These are phyloP conservation scores for Thunnus albacares DNA, from an alignment of 2,797 vertebrate species.

Conservation along the genomic window DNA sequence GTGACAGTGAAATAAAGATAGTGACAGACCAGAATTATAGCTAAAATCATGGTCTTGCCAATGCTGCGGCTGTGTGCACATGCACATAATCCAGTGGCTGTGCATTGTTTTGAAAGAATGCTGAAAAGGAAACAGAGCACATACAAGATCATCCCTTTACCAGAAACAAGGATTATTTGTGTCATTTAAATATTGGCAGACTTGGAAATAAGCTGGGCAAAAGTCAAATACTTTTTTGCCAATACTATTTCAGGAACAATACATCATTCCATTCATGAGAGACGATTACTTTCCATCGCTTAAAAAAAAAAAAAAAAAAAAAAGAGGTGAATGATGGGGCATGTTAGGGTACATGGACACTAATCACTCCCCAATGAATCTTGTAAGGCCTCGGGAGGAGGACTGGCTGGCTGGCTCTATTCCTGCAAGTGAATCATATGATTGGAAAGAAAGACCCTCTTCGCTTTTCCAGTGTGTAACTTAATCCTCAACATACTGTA, in stretches of 20 bases:
- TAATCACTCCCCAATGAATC: slow-evolving; percentile 34
- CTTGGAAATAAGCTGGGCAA: slow-evolving; percentile 67
- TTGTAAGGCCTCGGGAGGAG: slow-evolving; percentile 10
- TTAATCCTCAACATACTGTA: slow-evolving; percentile 41
- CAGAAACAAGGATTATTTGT: slow-evolving; percentile 76
- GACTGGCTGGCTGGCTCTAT: slow-evolving; percentile 15
- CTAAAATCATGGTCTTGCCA: neutral
- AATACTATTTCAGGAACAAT: slow-evolving; percentile 60
- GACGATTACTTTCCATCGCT: slow-evolving; percentile 56
- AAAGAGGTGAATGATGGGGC: slow-evolving; percentile 15
- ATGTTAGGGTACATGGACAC: slow-evolving; percentile 17
- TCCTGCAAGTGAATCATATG: slow-evolving; percentile 43
- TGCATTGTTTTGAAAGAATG: slow-evolving; percentile 61
- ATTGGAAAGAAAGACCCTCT: slow-evolving; percentile 57
- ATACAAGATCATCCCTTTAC: slow-evolving; percentile 62
- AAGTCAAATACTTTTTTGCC: slow-evolving; percentile 37
- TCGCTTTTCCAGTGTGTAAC: slow-evolving; percentile 44
- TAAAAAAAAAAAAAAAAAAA: slow-evolving; percentile 27
- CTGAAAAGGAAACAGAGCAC: slow-evolving; percentile 46
- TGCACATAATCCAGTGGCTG: slow-evolving; percentile 11
- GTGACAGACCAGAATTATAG: neutral
- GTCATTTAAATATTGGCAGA: slow-evolving; percentile 71
- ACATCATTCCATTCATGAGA: slow-evolving; percentile 49
- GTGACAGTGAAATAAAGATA: neutral
- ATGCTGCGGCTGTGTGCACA: neutral